Evolutionary conservation across 2,888 invertebrate genomes (phyloP).

Genomic region (Atrina japonica): DNA sequence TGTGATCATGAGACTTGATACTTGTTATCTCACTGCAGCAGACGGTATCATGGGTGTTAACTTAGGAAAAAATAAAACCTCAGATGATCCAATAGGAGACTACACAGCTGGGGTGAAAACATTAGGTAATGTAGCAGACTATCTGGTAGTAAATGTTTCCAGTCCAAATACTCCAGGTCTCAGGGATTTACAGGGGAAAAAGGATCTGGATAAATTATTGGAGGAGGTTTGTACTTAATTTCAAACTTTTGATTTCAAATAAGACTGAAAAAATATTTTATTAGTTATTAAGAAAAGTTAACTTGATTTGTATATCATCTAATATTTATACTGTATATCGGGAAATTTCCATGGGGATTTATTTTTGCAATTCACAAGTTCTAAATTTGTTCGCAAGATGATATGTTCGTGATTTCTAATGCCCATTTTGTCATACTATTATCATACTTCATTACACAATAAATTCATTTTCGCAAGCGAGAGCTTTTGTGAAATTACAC

Average conservation of each 20-base stretch:
- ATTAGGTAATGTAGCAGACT: constrained; percentile 93
- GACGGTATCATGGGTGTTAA: constrained; percentile 91
- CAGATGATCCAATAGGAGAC: constrained; percentile 88
- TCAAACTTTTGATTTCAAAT: neutral
- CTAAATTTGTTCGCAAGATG: too few relatives aligned
- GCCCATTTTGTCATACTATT: too few relatives aligned
- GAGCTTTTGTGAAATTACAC: too few relatives aligned
- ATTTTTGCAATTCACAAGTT: too few relatives aligned
- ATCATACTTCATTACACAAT: too few relatives aligned
- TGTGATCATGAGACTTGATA: too few relatives aligned
- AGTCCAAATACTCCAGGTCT: constrained; percentile 98
- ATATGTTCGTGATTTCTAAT: too few relatives aligned
- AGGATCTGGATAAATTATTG: constrained; percentile 87
- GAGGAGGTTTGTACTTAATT: constrained; percentile 62
- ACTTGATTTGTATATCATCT: neutral
- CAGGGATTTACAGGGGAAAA: constrained; percentile 89
- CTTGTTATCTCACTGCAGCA: too few relatives aligned
- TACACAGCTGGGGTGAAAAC: constrained; percentile 91
- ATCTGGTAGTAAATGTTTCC: constrained; percentile 97
- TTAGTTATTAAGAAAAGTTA: neutral
- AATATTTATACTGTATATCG: neutral
- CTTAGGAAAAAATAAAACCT: constrained; percentile 96
- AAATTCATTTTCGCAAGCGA: too few relatives aligned
- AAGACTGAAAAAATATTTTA: neutral
- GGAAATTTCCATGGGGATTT: too few relatives aligned